A percentile compares a stretch with the other conserved stretches of the same genome.
These are phyloP conservation scores for Avahi laniger DNA, from an alignment of 2,797 vertebrate species.

Conservation along the genomic window DNA sequence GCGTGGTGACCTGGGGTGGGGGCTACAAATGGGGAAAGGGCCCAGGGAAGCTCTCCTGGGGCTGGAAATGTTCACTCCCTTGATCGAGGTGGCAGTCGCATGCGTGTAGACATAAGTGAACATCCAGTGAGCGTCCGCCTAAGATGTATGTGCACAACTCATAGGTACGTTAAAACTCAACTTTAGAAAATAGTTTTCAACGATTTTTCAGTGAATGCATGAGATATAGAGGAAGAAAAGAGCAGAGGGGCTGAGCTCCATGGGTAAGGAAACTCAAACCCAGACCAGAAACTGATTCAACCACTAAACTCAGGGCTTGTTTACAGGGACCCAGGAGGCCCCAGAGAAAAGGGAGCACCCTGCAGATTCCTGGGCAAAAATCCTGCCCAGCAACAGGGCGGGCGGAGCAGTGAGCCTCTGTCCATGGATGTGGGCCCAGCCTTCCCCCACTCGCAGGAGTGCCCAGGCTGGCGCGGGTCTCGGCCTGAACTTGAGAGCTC, in stretches of 20 bases:
- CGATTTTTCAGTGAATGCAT: not conserved
- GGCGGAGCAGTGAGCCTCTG: accelerated
- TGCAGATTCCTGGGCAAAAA: not conserved
- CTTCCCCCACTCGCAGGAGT: not conserved
- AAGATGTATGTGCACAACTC: accelerated
- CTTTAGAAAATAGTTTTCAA: not conserved
- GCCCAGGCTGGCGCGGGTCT: not conserved
- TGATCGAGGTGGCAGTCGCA: accelerated
- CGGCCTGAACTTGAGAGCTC: not conserved
- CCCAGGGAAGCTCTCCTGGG: not conserved
- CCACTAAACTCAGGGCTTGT: not conserved
- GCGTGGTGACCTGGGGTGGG: no score
- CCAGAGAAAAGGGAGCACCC: not conserved
- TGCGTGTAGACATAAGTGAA: accelerated
- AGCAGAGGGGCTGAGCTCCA: not conserved
- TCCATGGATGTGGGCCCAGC: not conserved
- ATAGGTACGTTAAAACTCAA: not conserved
- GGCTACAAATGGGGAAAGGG: no score
- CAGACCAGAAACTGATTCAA: not conserved
- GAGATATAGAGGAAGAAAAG: accelerated
- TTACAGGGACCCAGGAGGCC: not conserved
- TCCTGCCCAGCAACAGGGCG: accelerated
- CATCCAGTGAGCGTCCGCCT: not conserved
- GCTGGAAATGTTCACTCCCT: accelerated
- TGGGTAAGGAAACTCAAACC: not conserved